Conservation (phyloP, 2,113 vertebrate genomes). For the Struthidea cinerea region DNA sequence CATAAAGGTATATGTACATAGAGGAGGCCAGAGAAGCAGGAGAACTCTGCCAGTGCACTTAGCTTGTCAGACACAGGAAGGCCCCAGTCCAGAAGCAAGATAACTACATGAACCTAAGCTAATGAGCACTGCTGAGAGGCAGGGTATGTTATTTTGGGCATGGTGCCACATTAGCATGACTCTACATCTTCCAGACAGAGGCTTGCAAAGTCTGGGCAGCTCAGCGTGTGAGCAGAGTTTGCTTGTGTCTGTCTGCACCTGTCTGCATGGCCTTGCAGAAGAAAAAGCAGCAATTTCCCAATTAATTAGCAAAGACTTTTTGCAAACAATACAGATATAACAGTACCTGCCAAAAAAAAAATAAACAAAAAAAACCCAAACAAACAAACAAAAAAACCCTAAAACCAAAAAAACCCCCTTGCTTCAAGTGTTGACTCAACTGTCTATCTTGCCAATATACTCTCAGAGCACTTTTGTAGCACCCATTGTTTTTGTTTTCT, state of each 20-base stretch:
- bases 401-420: neutral
- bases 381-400: neutral
- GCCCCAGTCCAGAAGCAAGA: neutral
- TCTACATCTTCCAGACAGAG: neutral
- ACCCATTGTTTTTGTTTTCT: neutral
- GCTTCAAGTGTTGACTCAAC: neutral
- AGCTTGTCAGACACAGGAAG: neutral
- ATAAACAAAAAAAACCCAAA: neutral
- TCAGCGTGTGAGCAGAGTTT: neutral
- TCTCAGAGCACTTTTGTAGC: neutral
- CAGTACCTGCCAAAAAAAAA: neutral
- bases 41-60: neutral
- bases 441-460: neutral
- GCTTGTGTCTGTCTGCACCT: conserved; percentile 4
- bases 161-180: neutral
- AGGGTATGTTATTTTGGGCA: conserved; percentile 36
- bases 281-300: neutral
- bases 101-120: neutral
- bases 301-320: neutral
- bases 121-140: conserved; percentile 13
- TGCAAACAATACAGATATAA: neutral
- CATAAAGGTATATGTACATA: neutral
- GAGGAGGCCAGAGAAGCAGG: neutral
- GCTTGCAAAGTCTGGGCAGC: neutral
- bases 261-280: neutral